Percentiles rank a stretch among this genome's conserved stretches.
phyloP scores from a whole-genome alignment of 2,797 vertebrate species.

The Salarias fasciatus region DNA sequence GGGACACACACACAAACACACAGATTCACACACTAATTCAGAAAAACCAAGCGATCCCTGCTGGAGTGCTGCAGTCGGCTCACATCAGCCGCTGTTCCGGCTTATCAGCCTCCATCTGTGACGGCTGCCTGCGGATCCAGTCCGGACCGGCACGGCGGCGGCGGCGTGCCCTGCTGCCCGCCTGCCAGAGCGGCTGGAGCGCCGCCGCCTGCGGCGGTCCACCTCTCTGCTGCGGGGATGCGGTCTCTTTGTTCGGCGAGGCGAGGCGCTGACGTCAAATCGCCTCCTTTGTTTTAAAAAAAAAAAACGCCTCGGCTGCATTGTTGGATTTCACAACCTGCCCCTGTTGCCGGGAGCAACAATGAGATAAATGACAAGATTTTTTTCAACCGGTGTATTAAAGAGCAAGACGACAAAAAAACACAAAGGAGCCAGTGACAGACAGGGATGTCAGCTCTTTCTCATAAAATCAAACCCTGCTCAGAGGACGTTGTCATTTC shows the following conservation, averaged over 20 bases:
- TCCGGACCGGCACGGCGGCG: slow-evolving; percentile 20
- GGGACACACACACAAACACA: slow-evolving; percentile 41
- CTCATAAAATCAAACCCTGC: slow-evolving; percentile 11
- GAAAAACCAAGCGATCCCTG: slow-evolving; percentile 39
- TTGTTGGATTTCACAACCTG: slow-evolving; percentile 69
- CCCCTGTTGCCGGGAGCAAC: slow-evolving; percentile 74
- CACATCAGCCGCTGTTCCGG: slow-evolving; percentile 37
- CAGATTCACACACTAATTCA: slow-evolving; percentile 40
- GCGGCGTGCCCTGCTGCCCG: slow-evolving; percentile 12
- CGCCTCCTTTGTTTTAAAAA: slow-evolving; percentile 69
- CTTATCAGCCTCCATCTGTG: slow-evolving; percentile 46
- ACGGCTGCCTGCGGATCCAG: slow-evolving; percentile 21
- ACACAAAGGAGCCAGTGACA: slow-evolving; percentile 18
- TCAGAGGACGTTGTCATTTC: background rate
- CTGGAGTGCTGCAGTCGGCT: slow-evolving; percentile 42
- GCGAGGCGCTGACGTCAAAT: slow-evolving; percentile 72
- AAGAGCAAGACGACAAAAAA: slow-evolving; percentile 32
- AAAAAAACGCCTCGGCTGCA: slow-evolving; percentile 53
- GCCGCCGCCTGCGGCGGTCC: slow-evolving; percentile 50
- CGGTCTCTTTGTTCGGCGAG: slow-evolving; percentile 72
- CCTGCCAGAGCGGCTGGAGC: slow-evolving; percentile 31
- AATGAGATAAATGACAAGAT: slow-evolving; percentile 69
- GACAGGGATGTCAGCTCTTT: slow-evolving; percentile 44
- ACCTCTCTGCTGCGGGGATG: slow-evolving; percentile 60
- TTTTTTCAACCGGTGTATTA: slow-evolving; percentile 50